A percentile compares a stretch with the other conserved stretches of the same genome.
phyloP scores from a whole-genome alignment of 2,888 invertebrate genomes.

The Hyppa rectilinea region DNA sequence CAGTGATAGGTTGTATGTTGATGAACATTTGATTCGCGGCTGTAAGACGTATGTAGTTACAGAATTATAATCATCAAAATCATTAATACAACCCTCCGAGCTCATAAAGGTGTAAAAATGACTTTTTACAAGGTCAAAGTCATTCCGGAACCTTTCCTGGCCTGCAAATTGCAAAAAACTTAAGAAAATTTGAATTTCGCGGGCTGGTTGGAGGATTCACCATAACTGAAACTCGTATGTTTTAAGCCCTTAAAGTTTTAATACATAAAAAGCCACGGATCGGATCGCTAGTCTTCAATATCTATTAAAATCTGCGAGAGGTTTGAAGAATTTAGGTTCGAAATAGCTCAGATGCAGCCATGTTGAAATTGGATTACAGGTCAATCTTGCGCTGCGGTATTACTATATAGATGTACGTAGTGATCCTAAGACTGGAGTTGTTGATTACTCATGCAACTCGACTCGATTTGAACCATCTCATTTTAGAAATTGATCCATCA shows the following conservation, averaged over 20 bases:
- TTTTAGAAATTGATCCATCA: background rate
- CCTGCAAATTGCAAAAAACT: no score
- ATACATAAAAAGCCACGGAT: background rate
- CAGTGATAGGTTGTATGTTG: no score
- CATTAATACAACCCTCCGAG: no score
- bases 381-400: conserved; percentile 40
- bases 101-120: no score
- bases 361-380: conserved; percentile 51
- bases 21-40: no score
- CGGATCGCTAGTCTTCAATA: conserved; percentile 3
- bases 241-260: background rate
- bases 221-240: background rate
- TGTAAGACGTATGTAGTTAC: no score
- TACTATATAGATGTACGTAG: conserved; percentile 20
- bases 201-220: no score
- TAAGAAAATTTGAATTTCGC: no score
- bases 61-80: no score
- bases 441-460: conserved; percentile 6
- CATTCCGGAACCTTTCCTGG: no score
- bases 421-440: background rate
- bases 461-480: background rate
- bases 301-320: conserved; percentile 32
- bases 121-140: no score
- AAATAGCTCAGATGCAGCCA: conserved; percentile 38
- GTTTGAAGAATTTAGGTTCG: conserved; percentile 22